Evolutionary conservation across 2,113 vertebrate species (phyloP).

Genomic region (Pica pica): DNA sequence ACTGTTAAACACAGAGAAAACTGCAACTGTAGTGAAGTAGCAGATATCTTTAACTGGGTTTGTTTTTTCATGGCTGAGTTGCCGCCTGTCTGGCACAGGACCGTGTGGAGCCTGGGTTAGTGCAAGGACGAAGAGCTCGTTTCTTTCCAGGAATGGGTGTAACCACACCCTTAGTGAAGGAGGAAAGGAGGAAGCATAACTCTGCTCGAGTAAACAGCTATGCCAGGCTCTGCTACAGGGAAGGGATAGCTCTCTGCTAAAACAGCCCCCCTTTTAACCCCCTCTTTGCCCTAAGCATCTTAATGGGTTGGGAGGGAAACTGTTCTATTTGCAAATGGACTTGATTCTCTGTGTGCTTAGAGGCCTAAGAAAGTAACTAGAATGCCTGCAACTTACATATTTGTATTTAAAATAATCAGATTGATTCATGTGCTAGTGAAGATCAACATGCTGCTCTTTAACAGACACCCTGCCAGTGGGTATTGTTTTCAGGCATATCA

Average conservation of each 20-base stretch:
- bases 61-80: background rate
- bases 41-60: background rate
- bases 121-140: background rate
- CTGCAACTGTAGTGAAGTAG: background rate
- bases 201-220: background rate
- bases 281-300: background rate
- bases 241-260: background rate
- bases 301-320: background rate
- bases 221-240: background rate
- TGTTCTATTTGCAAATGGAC: background rate
- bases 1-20: background rate
- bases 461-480: background rate
- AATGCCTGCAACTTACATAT: background rate
- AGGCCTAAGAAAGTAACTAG: background rate
- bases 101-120: background rate
- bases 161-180: background rate
- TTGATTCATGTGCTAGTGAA: background rate
- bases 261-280: background rate
- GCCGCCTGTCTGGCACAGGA: background rate
- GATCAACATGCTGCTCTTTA: background rate
- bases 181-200: background rate
- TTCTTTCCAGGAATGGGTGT: constrained; percentile 20
- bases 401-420: background rate
- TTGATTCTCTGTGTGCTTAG: background rate
- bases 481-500: background rate